A percentile compares a stretch with the other conserved stretches of the same genome.
Conservation (phyloP, 2,888 invertebrate genomes). For the Sinopyrophorus schimmeli region DNA sequence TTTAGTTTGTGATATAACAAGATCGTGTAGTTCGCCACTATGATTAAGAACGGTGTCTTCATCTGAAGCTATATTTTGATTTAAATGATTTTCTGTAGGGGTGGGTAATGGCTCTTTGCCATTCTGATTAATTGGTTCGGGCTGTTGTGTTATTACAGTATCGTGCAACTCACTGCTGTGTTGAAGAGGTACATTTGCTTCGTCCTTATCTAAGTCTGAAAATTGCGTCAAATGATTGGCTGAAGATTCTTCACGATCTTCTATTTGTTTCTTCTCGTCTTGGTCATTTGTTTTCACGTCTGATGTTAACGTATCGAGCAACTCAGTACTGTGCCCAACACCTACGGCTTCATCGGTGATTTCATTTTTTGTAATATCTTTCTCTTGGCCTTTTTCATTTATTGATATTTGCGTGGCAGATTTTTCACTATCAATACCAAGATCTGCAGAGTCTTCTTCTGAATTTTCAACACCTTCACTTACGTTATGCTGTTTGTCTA, state of each 20-base stretch:
- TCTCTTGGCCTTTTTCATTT: neutral
- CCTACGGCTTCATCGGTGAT: conserved; percentile 11
- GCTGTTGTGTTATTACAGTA: neutral
- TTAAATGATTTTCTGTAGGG: too few species aligned
- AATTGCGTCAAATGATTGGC: too few species aligned
- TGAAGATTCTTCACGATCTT: too few species aligned
- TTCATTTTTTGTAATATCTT: conserved; percentile 3
- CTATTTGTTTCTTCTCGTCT: conserved; percentile 30
- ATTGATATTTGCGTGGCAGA: neutral
- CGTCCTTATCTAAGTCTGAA: neutral
- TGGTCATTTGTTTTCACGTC: conserved; percentile 16
- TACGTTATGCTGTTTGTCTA: conserved; percentile 1
- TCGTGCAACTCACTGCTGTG: conserved; percentile 7
- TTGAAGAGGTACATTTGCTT: neutral
- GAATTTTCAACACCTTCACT: conserved; percentile 9
- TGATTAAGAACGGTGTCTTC: neutral
- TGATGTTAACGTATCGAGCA: conserved; percentile 1
- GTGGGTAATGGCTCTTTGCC: too few species aligned
- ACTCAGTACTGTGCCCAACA: conserved; percentile 9
- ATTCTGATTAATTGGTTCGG: neutral
- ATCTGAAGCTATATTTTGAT: neutral
- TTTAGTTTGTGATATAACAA: neutral
- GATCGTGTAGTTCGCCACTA: conserved; percentile 8
- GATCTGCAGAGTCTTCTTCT: conserved; percentile 14
- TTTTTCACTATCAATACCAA: conserved; percentile 17